Evolutionary conservation across 2,888 invertebrate species (phyloP).

Genomic region (Alloplasta piceator): DNA sequence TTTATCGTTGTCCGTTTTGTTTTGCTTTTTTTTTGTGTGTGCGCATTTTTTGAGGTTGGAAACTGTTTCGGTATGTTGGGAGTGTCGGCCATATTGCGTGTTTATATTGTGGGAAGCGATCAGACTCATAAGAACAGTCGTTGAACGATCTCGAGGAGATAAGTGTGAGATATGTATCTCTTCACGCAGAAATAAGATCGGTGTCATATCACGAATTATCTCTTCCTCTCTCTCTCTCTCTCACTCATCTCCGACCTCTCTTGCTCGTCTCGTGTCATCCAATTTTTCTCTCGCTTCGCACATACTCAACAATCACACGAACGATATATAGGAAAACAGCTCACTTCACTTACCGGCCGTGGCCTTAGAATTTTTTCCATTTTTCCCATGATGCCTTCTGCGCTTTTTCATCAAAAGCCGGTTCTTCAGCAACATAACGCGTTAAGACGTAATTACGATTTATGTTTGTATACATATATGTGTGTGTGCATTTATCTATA

Average conservation of each 20-base stretch:
- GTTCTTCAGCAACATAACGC: constrained; percentile 79
- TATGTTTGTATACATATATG: background rate
- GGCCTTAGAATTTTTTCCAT: constrained; percentile 77
- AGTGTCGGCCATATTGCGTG: constrained; percentile 70
- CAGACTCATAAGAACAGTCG: constrained; percentile 27
- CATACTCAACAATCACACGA: constrained; percentile 22
- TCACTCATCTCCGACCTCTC: constrained; percentile 58
- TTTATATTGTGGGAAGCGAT: constrained; percentile 71
- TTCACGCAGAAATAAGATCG: constrained; percentile 54
- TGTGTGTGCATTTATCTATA: background rate
- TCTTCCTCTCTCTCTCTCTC: no score
- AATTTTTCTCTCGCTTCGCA: background rate
- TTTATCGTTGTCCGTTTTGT: background rate
- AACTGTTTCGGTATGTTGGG: background rate
- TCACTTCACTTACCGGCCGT: constrained; percentile 79
- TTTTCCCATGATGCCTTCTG: constrained; percentile 80
- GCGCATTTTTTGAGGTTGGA: constrained; percentile 7
- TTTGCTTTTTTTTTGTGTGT: background rate
- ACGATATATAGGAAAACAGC: constrained; percentile 58
- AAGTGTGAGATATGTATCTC: background rate
- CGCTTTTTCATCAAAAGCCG: constrained; percentile 76
- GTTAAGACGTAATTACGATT: background rate
- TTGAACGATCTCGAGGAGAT: constrained; percentile 23
- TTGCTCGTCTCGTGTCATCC: constrained; percentile 19
- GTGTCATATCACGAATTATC: no score